Evolutionary conservation across 2,797 vertebrate genomes (phyloP).

Genomic region (Salmo trutta): DNA sequence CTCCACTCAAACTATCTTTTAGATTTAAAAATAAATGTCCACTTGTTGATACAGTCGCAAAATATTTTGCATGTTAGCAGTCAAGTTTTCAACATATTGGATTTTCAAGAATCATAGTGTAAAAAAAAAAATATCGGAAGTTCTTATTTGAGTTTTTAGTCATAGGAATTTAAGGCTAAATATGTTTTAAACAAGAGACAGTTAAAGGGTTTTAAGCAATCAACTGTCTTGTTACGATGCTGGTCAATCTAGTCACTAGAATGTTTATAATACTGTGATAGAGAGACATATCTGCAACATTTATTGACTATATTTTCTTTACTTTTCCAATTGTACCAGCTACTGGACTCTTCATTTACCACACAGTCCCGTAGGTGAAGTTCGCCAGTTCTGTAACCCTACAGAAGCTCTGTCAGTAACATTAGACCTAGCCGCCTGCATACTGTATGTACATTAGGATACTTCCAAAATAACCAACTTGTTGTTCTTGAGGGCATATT

Average conservation of each 20-base stretch:
- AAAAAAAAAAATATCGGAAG: no score
- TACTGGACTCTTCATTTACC: background rate
- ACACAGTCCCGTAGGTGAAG: background rate
- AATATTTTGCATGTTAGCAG: no score
- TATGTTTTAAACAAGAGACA: no score
- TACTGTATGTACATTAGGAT: background rate
- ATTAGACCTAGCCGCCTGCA: background rate
- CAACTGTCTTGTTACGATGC: background rate
- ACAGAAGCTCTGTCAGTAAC: background rate
- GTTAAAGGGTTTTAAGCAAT: background rate
- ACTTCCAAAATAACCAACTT: background rate
- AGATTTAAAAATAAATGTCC: no score
- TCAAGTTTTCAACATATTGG: no score
- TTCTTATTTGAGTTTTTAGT: no score
- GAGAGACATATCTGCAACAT: background rate
- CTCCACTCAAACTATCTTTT: no score
- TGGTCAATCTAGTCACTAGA: background rate
- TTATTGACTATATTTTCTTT: background rate
- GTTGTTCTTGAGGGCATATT: background rate
- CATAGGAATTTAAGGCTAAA: no score
- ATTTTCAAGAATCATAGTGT: no score
- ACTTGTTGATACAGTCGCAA: no score
- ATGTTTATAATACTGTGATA: background rate
- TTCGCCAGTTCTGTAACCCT: background rate
- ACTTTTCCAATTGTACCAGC: slow-evolving; percentile 8